Evolutionary conservation across 2,113 vertebrate genomes (phyloP), one percentile per base, ranked within the genome.

Genomic region (Bos indicus): DNA sequence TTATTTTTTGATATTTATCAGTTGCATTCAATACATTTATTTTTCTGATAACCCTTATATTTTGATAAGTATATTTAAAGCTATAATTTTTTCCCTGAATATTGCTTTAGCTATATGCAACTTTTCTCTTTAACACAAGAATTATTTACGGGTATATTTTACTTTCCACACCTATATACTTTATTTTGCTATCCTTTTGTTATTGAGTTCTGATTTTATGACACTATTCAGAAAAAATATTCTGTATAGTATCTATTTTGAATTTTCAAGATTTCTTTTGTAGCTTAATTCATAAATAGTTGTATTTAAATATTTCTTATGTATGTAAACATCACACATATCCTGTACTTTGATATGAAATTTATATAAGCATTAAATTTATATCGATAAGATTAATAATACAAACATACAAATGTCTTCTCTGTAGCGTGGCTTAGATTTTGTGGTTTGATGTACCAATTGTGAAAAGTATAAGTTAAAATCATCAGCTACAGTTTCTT

Each of bases 181-280:
- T 88, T 80, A 67, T 88, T 93, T 96, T 91, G n/a, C 46, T 94
- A 46, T 84, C 5, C 5, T 96, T 96, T 88, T 85, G 51, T 85
- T 88, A 36, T 51, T 60, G 43, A 17, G 14, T 91, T 84, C 36
- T 91, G 54, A 88, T 46, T 88, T 95, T 77, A 77, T 96, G 46
- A 26, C 5, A 62, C 15, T 91, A 12, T 19, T 97, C 51, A 84
- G 36, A 91, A 96, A 88, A 78, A 13, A 83, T 88, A 88, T 77
- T 93, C 54, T 7, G 14, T 28, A n/a, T 88, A 74, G 67, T 59
- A 80, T 14, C 30, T 85, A 14, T 28, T 71, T 95, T 91, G 14
- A 96, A 94, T 88, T 91, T 54, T 88, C 54, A 21, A 94, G 62
- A 77, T 17, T 40, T 87, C 28, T 80, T 92, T 71, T 77, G 15